phyloP scores from a whole-genome alignment of 2,797 vertebrate genomes.

The Hipposideros larvatus region DNA sequence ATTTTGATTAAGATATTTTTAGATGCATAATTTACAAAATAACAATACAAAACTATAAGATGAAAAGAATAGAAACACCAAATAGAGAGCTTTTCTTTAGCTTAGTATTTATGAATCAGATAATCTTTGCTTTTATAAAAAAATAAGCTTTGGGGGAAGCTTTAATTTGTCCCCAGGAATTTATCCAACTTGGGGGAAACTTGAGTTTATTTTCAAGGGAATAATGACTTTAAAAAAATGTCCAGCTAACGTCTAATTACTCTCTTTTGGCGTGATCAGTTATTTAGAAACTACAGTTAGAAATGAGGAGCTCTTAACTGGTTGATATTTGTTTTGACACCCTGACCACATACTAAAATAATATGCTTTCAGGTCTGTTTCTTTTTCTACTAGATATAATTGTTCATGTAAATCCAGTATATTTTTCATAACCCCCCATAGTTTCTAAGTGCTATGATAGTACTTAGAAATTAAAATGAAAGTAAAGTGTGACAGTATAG shows the following conservation, averaged over 20 bases:
- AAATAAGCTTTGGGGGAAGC: background rate
- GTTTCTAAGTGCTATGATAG: constrained; percentile 11
- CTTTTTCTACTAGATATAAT: constrained; percentile 36
- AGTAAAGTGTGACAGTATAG: background rate
- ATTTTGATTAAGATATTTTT: constrained; percentile 10
- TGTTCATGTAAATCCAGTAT: background rate
- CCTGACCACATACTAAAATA: constrained; percentile 54
- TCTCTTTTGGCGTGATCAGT: background rate
- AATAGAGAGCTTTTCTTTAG: background rate
- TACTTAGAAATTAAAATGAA: constrained; percentile 37
- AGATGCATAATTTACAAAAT: constrained; percentile 8
- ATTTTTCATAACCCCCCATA: constrained; percentile 20
- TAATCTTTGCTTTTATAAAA: constrained; percentile 12
- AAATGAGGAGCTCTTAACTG: background rate
- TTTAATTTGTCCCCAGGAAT: background rate
- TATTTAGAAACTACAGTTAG: constrained; percentile 59
- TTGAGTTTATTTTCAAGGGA: constrained; percentile 62
- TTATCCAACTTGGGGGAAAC: constrained; percentile 16
- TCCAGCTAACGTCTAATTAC: background rate
- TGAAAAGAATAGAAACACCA: background rate
- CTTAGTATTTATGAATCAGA: constrained; percentile 9
- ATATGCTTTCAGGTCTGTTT: constrained; percentile 50
- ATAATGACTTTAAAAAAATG: constrained; percentile 35
- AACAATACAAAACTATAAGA: background rate
- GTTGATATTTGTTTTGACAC: constrained; percentile 56